Base-by-base conservation (phyloP, 2,113 vertebrate genomes). In the Gymnarchus niloticus region DNA sequence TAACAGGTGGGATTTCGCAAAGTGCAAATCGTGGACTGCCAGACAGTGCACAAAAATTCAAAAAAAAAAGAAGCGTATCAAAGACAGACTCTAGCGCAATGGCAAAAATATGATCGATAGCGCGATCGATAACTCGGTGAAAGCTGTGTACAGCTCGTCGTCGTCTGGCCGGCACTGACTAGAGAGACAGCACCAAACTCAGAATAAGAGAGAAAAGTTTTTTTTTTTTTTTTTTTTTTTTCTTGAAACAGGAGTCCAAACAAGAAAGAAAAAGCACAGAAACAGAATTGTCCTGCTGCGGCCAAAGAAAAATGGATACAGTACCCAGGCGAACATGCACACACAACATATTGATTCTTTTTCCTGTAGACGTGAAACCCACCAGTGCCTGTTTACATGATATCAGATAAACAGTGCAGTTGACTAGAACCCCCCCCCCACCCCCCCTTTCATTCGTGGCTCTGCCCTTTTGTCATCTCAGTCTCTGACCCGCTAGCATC, bases 291-390 rank as follows among this genome's bases (percentile, higher is more conserved):
- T 54, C 56, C 59, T 21, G 14, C 84, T 86, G 25, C n/a, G 61
- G 83, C 76, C 56, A 73, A 52, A 59, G 81, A 9, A 87, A n/a
- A 84, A 9, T 0, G 23, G 44, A 78, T 48, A 48, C 41, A 23
- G 44, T 48, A 78, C 76, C 5, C 17, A 48, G 84, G 1, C 56
- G 2, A 54, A 23, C 19, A 57, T 37, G 41, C 52, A 87, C 82
- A 92, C 91, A 92, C 87, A 91, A 89, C 91, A 90, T 91, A 94
- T 95, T 94, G 94, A 95, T 95, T 94, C 90, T 92, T 92, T 94
- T 91, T 90, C 93, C 91, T 89, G 91, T 89, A 86, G 90, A 91
- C 88, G 88, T 85, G 57, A 87, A 88, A 89, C 90, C 89, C 87
- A 46, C 54, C 46, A 87, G 78, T 87, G 87, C 84, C 90, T 94